Percentiles rank a stretch among this genome's conserved stretches.
phyloP scores from a whole-genome alignment of 2,888 invertebrate genomes.

The Leptarthrus brevirostris region DNA sequence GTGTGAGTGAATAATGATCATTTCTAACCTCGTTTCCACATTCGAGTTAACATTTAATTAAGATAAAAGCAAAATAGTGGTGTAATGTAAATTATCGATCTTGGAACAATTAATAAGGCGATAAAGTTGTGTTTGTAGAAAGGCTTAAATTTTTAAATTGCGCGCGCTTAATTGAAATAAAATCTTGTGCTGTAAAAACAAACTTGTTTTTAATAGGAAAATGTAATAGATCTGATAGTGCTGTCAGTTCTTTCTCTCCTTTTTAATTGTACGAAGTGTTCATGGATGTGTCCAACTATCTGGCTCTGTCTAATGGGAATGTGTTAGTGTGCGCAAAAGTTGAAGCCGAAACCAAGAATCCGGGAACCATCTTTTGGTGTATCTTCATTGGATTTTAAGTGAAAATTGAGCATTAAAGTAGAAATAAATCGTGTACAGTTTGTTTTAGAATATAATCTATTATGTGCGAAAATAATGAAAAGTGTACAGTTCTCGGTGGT shows the following conservation, averaged over 20 bases:
- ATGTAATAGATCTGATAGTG: conserved; percentile 42
- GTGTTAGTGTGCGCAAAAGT: conserved; percentile 48
- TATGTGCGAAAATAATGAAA: conserved; percentile 36
- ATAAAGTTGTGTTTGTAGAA: conserved; percentile 9
- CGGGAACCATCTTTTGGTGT: conserved; percentile 59
- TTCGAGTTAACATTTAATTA: conserved; percentile 1
- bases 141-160: conserved; percentile 50
- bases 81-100: conserved; percentile 6
- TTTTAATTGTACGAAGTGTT: not conserved
- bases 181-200: conserved; percentile 41
- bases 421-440: not conserved
- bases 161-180: conserved; percentile 53
- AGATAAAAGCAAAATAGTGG: not conserved
- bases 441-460: not conserved
- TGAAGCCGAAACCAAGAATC: conserved; percentile 55
- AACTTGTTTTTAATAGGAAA: conserved; percentile 46
- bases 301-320: not conserved
- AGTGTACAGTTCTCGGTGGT: conserved; percentile 13
- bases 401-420: conserved; percentile 39
- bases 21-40: conserved; percentile 41
- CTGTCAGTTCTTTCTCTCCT: conserved; percentile 21
- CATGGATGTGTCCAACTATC: not conserved
- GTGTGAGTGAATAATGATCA: conserved; percentile 44
- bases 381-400: conserved; percentile 45
- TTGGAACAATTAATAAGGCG: conserved; percentile 3